Evolutionary conservation across 2,113 vertebrate genomes (phyloP).

Genomic region (Cygnus atratus): DNA sequence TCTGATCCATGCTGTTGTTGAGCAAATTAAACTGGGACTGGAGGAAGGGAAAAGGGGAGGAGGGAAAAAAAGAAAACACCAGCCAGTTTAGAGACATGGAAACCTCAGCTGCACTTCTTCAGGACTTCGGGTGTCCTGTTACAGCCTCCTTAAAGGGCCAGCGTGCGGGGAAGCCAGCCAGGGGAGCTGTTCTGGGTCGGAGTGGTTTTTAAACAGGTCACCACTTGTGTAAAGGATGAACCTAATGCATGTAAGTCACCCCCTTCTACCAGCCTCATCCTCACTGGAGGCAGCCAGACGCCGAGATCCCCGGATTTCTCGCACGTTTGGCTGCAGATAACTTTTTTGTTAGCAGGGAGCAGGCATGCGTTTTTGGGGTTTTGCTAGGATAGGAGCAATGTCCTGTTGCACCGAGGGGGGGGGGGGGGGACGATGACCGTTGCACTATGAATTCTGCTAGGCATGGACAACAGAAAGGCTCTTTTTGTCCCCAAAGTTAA

Average conservation of each 20-base stretch:
- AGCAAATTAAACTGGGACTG: slow-evolving; percentile 99
- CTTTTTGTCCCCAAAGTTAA: not conserved
- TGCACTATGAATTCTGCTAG: not conserved
- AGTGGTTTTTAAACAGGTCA: slow-evolving; percentile 57
- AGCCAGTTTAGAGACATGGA: slow-evolving; percentile 80
- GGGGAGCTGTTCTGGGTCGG: slow-evolving; percentile 30
- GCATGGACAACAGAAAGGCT: not conserved
- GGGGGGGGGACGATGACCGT: not conserved
- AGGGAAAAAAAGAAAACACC: slow-evolving; percentile 74
- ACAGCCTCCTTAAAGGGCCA: slow-evolving; percentile 83
- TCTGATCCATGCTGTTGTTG: slow-evolving; percentile 97
- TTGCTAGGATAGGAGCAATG: not conserved
- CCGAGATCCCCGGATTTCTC: not conserved
- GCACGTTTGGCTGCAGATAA: not conserved
- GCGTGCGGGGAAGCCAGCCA: slow-evolving; percentile 56
- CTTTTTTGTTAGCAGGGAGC: not conserved
- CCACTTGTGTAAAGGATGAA: slow-evolving; percentile 49
- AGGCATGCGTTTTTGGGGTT: not conserved
- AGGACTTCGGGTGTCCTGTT: slow-evolving; percentile 82
- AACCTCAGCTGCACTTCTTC: slow-evolving; percentile 63
- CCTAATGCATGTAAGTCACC: not conserved
- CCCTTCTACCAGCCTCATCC: not conserved
- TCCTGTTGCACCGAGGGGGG: accelerated
- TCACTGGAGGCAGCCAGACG: not conserved
- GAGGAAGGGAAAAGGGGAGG: slow-evolving; percentile 69